phyloP scores from a whole-genome alignment of 2,888 invertebrate species.

The Masnerella sp. region DNA sequence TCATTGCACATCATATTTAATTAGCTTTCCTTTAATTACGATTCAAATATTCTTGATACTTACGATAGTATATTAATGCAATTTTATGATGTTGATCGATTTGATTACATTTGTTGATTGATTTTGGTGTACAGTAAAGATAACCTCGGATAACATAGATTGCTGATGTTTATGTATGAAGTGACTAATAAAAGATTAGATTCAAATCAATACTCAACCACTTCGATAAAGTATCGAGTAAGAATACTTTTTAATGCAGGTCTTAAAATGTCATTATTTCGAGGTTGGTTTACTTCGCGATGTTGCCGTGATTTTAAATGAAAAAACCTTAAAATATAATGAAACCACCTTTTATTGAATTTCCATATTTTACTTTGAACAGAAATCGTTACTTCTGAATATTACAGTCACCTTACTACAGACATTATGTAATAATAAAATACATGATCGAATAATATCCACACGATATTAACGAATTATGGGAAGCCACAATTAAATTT shows the following conservation, averaged over 20 bases:
- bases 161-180: conserved; percentile 59
- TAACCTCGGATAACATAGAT: conserved; percentile 50
- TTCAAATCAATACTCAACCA: conserved; percentile 47
- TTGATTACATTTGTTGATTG: conserved; percentile 41
- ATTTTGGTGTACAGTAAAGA: conserved; percentile 28
- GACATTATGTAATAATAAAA: conserved; percentile 11
- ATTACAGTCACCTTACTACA: neutral
- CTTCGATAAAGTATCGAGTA: conserved; percentile 19
- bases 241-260: conserved; percentile 8
- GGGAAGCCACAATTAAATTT: conserved; percentile 18
- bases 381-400: conserved; percentile 7
- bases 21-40: neutral
- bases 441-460: conserved; percentile 5
- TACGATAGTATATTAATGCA: conserved; percentile 10
- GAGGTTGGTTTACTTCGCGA: neutral
- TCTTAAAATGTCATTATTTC: conserved; percentile 18
- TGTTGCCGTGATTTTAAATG: no score
- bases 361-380: no score
- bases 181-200: conserved; percentile 56
- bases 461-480: conserved; percentile 2
- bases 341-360: no score
- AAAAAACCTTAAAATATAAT: no score
- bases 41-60: neutral
- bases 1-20: no score
- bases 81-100: conserved; percentile 12